Evolutionary conservation across 2,797 vertebrate species (phyloP).

Genomic region (Crax fasciolata): DNA sequence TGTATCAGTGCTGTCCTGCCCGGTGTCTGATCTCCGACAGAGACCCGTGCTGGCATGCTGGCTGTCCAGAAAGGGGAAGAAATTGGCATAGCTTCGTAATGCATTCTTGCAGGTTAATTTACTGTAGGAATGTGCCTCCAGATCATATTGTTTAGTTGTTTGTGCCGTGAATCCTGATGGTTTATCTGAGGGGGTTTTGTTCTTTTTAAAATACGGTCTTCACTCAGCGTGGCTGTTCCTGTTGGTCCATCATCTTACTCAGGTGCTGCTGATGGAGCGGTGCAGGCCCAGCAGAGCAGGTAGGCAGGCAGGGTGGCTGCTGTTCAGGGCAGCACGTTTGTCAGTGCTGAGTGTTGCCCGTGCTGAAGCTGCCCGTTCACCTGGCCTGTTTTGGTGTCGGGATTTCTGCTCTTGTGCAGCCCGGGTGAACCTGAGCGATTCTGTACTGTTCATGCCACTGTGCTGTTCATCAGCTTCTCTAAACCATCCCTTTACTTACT

Average conservation of each 20-base stretch:
- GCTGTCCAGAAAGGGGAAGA: not conserved
- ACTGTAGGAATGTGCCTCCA: not conserved
- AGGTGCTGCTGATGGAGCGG: not conserved
- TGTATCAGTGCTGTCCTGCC: not conserved
- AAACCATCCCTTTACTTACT: constrained; percentile 8
- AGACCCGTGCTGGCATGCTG: not conserved
- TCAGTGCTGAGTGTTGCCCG: not conserved
- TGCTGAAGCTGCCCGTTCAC: not conserved
- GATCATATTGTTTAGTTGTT: not conserved
- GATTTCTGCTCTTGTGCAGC: not conserved
- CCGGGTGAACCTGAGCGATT: not conserved
- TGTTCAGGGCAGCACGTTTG: not conserved
- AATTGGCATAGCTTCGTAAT: constrained; percentile 25
- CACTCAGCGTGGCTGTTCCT: not conserved
- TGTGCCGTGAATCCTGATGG: not conserved
- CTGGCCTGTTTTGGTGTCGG: not conserved
- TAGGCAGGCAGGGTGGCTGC: not conserved
- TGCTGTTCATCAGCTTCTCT: not conserved
- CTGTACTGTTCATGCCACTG: not conserved
- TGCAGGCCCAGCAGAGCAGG: not conserved
- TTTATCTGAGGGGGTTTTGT: constrained; percentile 2
- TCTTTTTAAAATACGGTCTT: not conserved
- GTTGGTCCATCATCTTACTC: not conserved
- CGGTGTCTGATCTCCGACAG: not conserved
- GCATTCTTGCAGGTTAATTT: constrained; percentile 23